Conservation (phyloP, 2,113 vertebrate genomes). For the Campylomormyrus numenius region DNA sequence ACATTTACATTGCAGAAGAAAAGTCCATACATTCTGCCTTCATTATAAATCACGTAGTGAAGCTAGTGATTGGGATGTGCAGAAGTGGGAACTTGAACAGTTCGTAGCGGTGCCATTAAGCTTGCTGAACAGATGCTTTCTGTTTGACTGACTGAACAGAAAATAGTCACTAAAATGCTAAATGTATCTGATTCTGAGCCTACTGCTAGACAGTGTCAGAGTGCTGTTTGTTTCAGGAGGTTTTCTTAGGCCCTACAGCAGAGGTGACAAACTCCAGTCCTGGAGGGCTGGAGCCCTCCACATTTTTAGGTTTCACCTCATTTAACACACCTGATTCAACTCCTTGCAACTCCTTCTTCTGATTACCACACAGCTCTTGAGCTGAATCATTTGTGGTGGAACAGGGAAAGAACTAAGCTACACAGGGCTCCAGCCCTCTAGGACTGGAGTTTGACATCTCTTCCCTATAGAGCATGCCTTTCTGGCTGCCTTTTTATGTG, state of each 20-base stretch:
- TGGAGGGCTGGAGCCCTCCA: too few species aligned
- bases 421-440: too few species aligned
- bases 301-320: too few species aligned
- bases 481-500: background rate
- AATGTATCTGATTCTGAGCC: background rate
- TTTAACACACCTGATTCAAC: too few species aligned
- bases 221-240: background rate
- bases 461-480: background rate
- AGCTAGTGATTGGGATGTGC: background rate
- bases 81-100: background rate
- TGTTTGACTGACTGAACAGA: background rate
- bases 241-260: background rate
- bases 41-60: background rate
- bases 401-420: too few species aligned
- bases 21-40: background rate
- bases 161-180: background rate
- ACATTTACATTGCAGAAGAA: background rate
- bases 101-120: background rate
- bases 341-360: too few species aligned
- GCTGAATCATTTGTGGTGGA: too few species aligned
- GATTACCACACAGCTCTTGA: too few species aligned
- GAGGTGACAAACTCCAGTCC: too few species aligned
- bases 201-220: background rate
- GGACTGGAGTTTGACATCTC: too few species aligned
- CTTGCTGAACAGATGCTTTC: background rate